Evolutionary conservation across 2,888 invertebrate genomes (phyloP).

Genomic region (Fabriciana adippe): DNA sequence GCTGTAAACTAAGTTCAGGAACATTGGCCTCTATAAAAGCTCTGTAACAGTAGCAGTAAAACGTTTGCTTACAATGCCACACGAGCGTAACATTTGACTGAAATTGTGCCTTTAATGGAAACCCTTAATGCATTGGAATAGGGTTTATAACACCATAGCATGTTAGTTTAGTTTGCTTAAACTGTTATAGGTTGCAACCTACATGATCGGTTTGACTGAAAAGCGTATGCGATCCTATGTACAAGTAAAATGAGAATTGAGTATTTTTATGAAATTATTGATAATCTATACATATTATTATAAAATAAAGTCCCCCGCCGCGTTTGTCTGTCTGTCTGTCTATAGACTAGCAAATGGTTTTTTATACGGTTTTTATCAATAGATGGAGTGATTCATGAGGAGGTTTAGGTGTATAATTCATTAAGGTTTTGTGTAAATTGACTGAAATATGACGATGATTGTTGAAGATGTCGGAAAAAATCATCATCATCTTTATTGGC

Average conservation of each 20-base stretch:
- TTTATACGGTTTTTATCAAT: no score
- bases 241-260: background rate
- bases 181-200: constrained; percentile 20
- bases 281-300: background rate
- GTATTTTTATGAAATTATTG: background rate
- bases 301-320: background rate
- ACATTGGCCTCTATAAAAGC: constrained; percentile 34
- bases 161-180: background rate
- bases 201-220: constrained; percentile 7
- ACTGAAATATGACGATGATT: no score
- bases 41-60: constrained; percentile 25
- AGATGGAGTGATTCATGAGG: no score
- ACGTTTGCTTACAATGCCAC: constrained; percentile 37
- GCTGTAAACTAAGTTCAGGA: constrained; percentile 25
- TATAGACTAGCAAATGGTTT: no score
- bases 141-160: constrained; percentile 6
- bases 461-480: no score
- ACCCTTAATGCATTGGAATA: background rate
- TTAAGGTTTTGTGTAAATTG: no score
- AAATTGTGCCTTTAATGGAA: constrained; percentile 5
- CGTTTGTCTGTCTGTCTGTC: no score
- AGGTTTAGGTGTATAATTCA: no score
- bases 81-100: constrained; percentile 28
- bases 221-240: background rate
- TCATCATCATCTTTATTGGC: no score